Evolutionary conservation across 1,140 invertebrate genomes (phyloP), one percentile per base, ranked within the genome.

Genomic region (Scaptomyza montana): DNA sequence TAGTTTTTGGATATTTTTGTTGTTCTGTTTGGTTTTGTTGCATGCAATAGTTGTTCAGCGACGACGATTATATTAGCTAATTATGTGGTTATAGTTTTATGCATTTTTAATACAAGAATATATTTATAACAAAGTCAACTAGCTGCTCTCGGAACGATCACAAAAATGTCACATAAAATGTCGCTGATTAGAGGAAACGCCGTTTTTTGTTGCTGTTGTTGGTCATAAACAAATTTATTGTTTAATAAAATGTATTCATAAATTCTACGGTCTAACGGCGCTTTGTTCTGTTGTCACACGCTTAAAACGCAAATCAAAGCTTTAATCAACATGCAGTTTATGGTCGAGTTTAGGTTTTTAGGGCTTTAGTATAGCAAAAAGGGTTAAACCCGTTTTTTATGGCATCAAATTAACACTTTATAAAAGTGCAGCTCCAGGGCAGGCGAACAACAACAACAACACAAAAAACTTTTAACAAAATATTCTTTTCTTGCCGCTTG

Each of bases 31-130:
- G 21, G 33, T 25, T 28, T n/a, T 13, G 54, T 70, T 45, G 71
- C 76, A 87, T 87, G 84, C 82, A 87, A 87, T 89, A 89, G 89
- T 82, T 89, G 76, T 1, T 57, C 47, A 25, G 21, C 45, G 50
- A 30, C 67, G 53, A 45, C 74, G 74, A 76, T 89, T 87, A 87
- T 89, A 89, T 84, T 89, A 80, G 77, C 84, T 89, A 89, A 89
- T 89, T 89, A 89, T 89, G 84, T 89, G 79, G 85, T 89, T 89
- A 89, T 89, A 76, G 84, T 86, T 78, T 89, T 89, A 89, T 89
- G 84, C 84, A 89, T 84, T 89, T 89, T 84, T 89, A 89, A 89
- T 89, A 74, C 82, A 82, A 7, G 7, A 78, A 81, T 59, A 81
- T 25, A 25, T 25, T 25, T 71, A 62, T 75, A 61, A 77, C 70